Percentiles rank a stretch among this genome's conserved stretches.
Conservation (phyloP, 2,797 vertebrate species). For the Syndactyla subalaris region DNA sequence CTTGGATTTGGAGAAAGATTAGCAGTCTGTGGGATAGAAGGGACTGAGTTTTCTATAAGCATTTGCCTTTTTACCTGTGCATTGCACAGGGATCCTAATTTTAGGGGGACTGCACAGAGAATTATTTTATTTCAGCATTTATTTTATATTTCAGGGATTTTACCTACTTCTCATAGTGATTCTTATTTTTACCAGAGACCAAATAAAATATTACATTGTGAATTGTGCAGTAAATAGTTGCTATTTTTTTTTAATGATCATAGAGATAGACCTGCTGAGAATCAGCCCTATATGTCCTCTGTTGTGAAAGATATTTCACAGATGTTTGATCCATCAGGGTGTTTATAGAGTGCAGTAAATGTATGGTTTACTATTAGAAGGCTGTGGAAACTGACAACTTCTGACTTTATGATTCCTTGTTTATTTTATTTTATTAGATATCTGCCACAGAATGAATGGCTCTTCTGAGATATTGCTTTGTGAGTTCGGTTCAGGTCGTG, state of each 20-base stretch:
- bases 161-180: neutral
- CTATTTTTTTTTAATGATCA: neutral
- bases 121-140: neutral
- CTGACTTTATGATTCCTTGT: neutral
- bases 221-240: neutral
- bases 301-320: neutral
- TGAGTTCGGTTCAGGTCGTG: neutral
- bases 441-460: constrained; percentile 11
- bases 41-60: neutral
- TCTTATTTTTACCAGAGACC: neutral
- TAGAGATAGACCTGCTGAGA: neutral
- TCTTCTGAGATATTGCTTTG: constrained; percentile 46
- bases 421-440: neutral
- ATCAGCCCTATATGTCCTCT: neutral
- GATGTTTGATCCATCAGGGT: neutral
- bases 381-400: neutral
- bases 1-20: neutral
- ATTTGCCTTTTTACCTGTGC: neutral
- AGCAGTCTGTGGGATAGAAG: neutral
- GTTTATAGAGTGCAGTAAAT: neutral
- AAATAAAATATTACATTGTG: neutral
- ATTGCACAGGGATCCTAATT: neutral
- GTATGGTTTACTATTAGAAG: neutral
- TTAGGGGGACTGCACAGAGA: neutral
- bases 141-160: neutral